Conservation (phyloP, 1,140 invertebrate species). For the Panagrolaimus sp. region DNA sequence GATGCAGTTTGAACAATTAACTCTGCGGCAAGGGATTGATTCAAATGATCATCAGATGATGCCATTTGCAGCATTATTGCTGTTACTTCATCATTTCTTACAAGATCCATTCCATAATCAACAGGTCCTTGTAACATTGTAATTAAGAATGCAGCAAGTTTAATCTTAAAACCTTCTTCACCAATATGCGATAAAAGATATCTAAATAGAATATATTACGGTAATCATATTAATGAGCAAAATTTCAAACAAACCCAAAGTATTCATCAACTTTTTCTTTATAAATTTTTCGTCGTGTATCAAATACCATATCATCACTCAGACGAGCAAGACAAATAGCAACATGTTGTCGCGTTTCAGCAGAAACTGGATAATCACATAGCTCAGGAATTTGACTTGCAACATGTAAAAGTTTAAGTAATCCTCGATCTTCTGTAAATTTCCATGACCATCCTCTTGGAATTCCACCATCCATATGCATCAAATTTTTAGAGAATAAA, state of each 20-base stretch:
- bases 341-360: conserved; percentile 61
- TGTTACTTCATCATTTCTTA: conserved; percentile 83
- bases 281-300: conserved; percentile 60
- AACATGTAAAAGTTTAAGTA: conserved; percentile 60
- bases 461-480: conserved; percentile 58
- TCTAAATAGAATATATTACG: conserved; percentile 35
- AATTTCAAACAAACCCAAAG: conserved; percentile 60
- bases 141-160: conserved; percentile 77
- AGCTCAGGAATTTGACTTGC: conserved; percentile 60
- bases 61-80: conserved; percentile 97
- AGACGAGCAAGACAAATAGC: conserved; percentile 61
- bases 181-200: conserved; percentile 41
- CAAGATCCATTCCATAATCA: conserved; percentile 68
- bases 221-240: not conserved
- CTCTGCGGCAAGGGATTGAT: conserved; percentile 49
- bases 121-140: conserved; percentile 69
- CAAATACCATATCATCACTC: conserved; percentile 62
- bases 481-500: conserved; percentile 55
- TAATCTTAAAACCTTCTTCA: conserved; percentile 59
- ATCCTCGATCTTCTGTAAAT: conserved; percentile 53
- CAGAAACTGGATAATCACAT: conserved; percentile 59
- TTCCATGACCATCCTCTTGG: conserved; percentile 58
- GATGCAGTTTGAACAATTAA: conserved; percentile 70
- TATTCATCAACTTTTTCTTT: conserved; percentile 59
- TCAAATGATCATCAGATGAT: conserved; percentile 68